These are phyloP conservation scores for Eupristina koningsbergeri DNA, from an alignment of 1,140 invertebrate genomes.

Conservation along the genomic window DNA sequence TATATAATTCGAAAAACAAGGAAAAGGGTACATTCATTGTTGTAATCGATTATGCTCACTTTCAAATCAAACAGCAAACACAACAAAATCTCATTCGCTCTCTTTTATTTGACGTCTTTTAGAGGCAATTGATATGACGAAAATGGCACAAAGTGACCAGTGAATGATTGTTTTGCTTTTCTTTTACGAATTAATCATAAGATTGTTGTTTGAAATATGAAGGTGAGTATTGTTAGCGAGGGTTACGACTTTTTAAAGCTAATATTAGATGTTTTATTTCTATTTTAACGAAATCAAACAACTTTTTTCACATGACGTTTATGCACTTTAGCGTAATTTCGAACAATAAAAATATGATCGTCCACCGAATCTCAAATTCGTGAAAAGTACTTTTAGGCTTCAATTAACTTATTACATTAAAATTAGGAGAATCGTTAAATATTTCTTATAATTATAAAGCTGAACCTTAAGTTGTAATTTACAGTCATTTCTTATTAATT, in stretches of 20 bases:
- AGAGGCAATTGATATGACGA: background rate
- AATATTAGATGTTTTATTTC: slow-evolving; percentile 34
- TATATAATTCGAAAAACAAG: slow-evolving; percentile 44
- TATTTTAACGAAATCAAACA: slow-evolving; percentile 33
- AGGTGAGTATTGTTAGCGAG: slow-evolving; percentile 47
- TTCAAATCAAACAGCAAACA: slow-evolving; percentile 40
- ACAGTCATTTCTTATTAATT: slow-evolving; percentile 29
- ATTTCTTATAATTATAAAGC: slow-evolving; percentile 23
- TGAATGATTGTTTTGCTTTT: slow-evolving; percentile 34
- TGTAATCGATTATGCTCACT: slow-evolving; percentile 50
- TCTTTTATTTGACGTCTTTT: slow-evolving; percentile 17
- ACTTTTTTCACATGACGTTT: slow-evolving; percentile 34
- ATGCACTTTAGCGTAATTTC: slow-evolving; percentile 29
- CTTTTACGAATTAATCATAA: slow-evolving; percentile 9
- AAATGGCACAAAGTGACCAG: slow-evolving; percentile 4
- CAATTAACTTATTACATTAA: background rate
- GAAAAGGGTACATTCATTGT: slow-evolving; percentile 51
- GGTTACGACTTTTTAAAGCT: slow-evolving; percentile 22
- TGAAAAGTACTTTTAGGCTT: slow-evolving; percentile 29
- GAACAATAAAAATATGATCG: slow-evolving; percentile 29
- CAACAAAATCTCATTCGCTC: slow-evolving; percentile 32
- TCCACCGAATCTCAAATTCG: slow-evolving; percentile 39
- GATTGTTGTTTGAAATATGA: slow-evolving; percentile 39
- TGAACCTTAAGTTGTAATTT: background rate
- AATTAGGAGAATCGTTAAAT: slow-evolving; percentile 5